These are phyloP conservation scores for chimpanzee (Pan troglodytes) DNA, from an alignment of 2,113 vertebrate genomes.

Conservation along the genomic window NHGRI_mPanTro3-v2.1_pri NC_072398.2:140888001-140888500, in stretches of 20 bases:
- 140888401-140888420: neutral
- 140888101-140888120: too few relatives aligned
- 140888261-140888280: neutral
- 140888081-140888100: too few relatives aligned
- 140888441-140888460: neutral
- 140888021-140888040: too few relatives aligned
- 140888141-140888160: too few relatives aligned
- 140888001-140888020: neutral
- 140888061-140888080: too few relatives aligned
- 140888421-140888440: neutral
- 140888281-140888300: neutral
- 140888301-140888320: neutral
- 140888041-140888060: too few relatives aligned
- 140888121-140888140: too few relatives aligned
- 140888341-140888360: neutral
- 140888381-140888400: neutral
- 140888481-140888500: neutral
- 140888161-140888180: neutral
- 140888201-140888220: neutral
- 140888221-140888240: neutral
- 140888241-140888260: neutral
- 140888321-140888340: neutral
- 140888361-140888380: too few relatives aligned
- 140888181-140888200: neutral
- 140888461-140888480: neutral